Base-by-base conservation (phyloP, 1,140 invertebrate genomes). In the Fopius arisanus region DNA sequence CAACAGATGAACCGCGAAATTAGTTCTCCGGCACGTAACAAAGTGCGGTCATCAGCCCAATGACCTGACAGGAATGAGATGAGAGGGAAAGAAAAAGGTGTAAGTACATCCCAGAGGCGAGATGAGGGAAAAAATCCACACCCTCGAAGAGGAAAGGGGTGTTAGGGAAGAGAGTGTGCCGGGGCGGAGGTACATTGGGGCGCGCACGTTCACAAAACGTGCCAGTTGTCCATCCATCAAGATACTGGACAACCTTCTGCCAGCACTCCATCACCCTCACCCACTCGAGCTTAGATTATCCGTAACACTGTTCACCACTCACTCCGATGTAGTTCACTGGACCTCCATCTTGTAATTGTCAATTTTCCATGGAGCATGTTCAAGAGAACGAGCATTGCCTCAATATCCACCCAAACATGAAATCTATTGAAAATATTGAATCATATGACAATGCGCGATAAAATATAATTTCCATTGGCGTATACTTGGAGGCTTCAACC, bases 151-250 rank as follows among this genome's bases (percentile, higher is more conserved):
- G n/a, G 28, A 28, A 29, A 75, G 23, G 19, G 28, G 51, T 3
- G 69, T 68, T 7, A 67, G 26, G 31, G 29, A 62, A 19, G 29
- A 16, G 31, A 23, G 33, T 51, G 12, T 72, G 72, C 74, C n/a
- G 48, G 31, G 41, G 51, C 43, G 43, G 71, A 62, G 65, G 59
- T 73, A 74, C 28, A 78, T 80, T 67, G 72, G 40, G 23, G 70
- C 40, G 59, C 40, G 68, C 43, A 54, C 62, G 62, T 65, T 31
- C 14, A n/a, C 26, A 3, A 71, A 80, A 81, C 79, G 74, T 81
- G 80, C 74, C 43, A 4, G 51, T 54, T 75, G 74, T 80, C 73
- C 78, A 82, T 81, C 78, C 76, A 82, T 82, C 80, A 82, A 74
- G 68, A 37, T 43, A n/a, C 43, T 77, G 72, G 80, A 81, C 80